Percentiles rank a stretch among this genome's conserved stretches.
Conservation (phyloP, 2,888 invertebrate species). For the Selenia dentaria region DNA sequence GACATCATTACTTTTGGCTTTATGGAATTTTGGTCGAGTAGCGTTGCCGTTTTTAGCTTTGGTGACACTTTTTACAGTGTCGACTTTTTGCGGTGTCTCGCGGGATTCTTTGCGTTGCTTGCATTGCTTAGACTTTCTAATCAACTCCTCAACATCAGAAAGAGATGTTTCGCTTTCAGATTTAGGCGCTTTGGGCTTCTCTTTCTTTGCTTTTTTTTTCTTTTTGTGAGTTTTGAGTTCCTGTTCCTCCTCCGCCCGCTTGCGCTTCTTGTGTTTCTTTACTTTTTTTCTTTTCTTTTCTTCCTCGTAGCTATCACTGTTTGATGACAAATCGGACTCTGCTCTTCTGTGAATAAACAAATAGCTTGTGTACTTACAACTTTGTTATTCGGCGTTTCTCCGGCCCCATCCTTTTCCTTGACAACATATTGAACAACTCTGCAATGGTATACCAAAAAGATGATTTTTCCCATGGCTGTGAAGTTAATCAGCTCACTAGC, state of each 20-base stretch:
- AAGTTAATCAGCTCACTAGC: background rate
- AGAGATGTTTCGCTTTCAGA: conserved; percentile 70
- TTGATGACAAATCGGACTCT: conserved; percentile 12
- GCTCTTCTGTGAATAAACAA: conserved; percentile 33
- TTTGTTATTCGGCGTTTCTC: conserved; percentile 24
- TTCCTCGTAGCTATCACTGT: conserved; percentile 48
- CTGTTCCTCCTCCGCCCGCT: conserved; percentile 84
- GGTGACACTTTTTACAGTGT: conserved; percentile 5
- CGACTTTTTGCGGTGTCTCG: conserved; percentile 36
- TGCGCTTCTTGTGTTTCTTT: conserved; percentile 88
- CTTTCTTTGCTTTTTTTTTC: conserved; percentile 82
- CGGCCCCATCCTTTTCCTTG: conserved; percentile 39
- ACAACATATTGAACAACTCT: conserved; percentile 55
- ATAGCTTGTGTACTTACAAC: conserved; percentile 54
- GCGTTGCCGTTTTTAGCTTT: conserved; percentile 59
- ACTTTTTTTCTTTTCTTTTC: conserved; percentile 80
- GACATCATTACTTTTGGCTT: conserved; percentile 17
- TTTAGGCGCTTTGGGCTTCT: conserved; percentile 76
- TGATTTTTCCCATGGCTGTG: conserved; percentile 14
- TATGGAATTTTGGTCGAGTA: conserved; percentile 18
- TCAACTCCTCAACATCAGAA: conserved; percentile 68
- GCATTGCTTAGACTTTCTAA: conserved; percentile 63
- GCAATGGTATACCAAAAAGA: conserved; percentile 45
- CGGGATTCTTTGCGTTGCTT: conserved; percentile 43
- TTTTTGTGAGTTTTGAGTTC: conserved; percentile 79